Percentiles rank a stretch among this genome's conserved stretches.
phyloP scores from a whole-genome alignment of 2,888 invertebrate species.

The Tachina fera region DNA sequence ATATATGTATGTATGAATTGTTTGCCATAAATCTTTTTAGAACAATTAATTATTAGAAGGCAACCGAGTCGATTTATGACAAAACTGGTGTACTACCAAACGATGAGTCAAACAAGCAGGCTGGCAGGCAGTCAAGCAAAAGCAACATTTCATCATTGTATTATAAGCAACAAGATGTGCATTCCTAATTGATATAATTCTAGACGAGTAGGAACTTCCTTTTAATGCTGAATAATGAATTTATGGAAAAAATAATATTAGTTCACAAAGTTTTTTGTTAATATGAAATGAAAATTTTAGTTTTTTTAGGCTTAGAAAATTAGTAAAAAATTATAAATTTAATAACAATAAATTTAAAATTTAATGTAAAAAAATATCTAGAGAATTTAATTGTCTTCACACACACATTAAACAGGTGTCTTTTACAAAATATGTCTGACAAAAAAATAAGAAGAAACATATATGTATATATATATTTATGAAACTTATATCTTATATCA shows the following conservation, averaged over 20 bases:
- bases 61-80: constrained; percentile 64
- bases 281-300: not conserved
- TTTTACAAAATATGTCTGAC: not conserved
- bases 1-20: constrained; percentile 19
- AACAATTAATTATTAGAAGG: constrained; percentile 67
- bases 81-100: constrained; percentile 6
- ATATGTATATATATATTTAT: not conserved
- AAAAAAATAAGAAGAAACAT: not conserved
- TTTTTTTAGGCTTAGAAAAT: not conserved
- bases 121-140: constrained; percentile 5
- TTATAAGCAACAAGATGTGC: constrained; percentile 60
- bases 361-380: too few relatives aligned
- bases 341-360: too few relatives aligned
- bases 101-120: not conserved
- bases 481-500: constrained; percentile 8
- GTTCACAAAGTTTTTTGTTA: not conserved
- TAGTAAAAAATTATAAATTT: too few relatives aligned
- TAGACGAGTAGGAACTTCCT: constrained; percentile 64
- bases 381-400: too few relatives aligned
- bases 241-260: not conserved
- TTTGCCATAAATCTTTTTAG: constrained; percentile 64
- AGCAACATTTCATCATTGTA: constrained; percentile 38
- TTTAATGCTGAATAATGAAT: not conserved
- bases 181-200: constrained; percentile 70
- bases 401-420: constrained; percentile 13